Percentiles rank a stretch among this genome's conserved stretches.
Conservation (phyloP, 2,113 vertebrate genomes). For the Henicopernis longicauda region DNA sequence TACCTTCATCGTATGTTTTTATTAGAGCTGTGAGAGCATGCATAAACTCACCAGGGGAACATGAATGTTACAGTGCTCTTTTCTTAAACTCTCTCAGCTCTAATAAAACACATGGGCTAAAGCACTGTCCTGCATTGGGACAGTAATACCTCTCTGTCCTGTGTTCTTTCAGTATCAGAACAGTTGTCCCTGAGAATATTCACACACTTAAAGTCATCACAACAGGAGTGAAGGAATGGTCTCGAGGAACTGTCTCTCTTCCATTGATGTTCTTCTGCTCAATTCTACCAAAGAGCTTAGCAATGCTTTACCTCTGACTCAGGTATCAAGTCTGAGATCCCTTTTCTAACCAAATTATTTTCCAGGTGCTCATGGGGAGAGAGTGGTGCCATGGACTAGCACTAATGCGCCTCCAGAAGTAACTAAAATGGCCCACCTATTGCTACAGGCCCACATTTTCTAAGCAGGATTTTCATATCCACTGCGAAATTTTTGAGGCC, state of each 20-base stretch:
- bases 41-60: constrained; percentile 53
- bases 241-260: not conserved
- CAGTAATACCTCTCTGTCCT: not conserved
- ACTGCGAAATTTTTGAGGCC: not conserved
- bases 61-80: constrained; percentile 21
- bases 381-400: not conserved
- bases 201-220: not conserved
- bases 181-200: not conserved
- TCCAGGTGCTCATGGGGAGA: not conserved
- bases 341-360: not conserved
- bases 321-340: not conserved
- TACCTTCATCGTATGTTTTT: constrained; percentile 67
- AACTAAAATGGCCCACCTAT: not conserved
- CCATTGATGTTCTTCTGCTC: not conserved
- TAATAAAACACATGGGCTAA: not conserved
- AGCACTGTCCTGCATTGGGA: not conserved
- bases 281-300: not conserved
- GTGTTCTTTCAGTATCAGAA: not conserved
- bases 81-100: constrained; percentile 17
- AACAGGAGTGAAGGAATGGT: not conserved
- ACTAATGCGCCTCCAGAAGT: not conserved
- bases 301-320: not conserved
- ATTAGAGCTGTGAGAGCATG: constrained; percentile 65
- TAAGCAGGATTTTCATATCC: not conserved
- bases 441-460: not conserved